Percentiles rank a stretch among this genome's conserved stretches.
These are phyloP conservation scores for Trisateles emortualis DNA, from an alignment of 2,888 invertebrate species.

Conservation along the genomic window DNA sequence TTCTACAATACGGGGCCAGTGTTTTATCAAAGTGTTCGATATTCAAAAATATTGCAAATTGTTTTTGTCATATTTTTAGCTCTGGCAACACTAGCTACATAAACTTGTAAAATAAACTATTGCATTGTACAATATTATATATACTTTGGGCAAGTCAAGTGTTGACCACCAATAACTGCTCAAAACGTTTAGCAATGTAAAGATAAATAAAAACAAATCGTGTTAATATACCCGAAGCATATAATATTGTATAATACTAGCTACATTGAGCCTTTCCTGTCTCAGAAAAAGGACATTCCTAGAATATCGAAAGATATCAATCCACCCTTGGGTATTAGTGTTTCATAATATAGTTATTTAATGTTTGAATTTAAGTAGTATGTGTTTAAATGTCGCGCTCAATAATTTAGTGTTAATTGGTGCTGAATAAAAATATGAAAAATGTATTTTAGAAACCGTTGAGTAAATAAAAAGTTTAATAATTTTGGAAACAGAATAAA, in stretches of 20 bases:
- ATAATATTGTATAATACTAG: no score
- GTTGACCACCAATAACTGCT: no score
- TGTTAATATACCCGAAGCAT: no score
- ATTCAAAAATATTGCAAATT: background rate
- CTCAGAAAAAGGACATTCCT: conserved; percentile 49
- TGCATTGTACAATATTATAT: no score
- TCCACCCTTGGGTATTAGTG: conserved; percentile 41
- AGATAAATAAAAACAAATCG: no score
- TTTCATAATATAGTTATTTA: conserved; percentile 36
- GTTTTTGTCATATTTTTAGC: conserved; percentile 1
- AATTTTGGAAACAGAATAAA: conserved; percentile 49
- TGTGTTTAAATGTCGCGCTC: conserved; percentile 57
- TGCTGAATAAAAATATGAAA: conserved; percentile 56
- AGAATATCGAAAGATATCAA: conserved; percentile 42
- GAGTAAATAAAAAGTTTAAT: conserved; percentile 50
- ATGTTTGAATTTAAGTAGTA: conserved; percentile 35
- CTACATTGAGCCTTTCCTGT: conserved; percentile 18
- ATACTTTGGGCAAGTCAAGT: no score
- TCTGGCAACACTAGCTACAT: conserved; percentile 19
- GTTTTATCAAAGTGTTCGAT: background rate
- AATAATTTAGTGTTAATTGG: conserved; percentile 59
- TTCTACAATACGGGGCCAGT: conserved; percentile 23
- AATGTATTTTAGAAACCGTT: conserved; percentile 53
- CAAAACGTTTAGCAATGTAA: no score
- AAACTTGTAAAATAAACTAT: no score